phyloP scores from a whole-genome alignment of 2,888 invertebrate genomes.

The Orthosia gracilis region DNA sequence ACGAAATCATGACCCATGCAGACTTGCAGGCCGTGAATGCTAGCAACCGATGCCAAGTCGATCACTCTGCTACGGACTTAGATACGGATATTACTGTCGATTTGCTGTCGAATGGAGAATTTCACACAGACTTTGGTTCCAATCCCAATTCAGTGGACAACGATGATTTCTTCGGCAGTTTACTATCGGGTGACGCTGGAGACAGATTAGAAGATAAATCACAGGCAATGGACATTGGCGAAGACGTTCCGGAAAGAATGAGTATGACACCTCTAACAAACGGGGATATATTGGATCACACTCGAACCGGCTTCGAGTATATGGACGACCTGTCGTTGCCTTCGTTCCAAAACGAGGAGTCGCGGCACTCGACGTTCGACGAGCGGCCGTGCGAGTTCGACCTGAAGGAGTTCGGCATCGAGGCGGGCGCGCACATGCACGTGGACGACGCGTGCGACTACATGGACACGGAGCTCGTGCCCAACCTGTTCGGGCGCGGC shows the following conservation, averaged over 20 bases:
- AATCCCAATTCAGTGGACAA: conserved; percentile 80
- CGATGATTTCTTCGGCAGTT: conserved; percentile 85
- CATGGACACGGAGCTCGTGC: conserved; percentile 86
- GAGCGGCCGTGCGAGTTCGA: conserved; percentile 87
- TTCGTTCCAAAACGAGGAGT: conserved; percentile 85
- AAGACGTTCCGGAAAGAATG: conserved; percentile 83
- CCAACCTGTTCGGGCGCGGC: conserved; percentile 87
- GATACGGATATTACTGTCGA: conserved; percentile 80
- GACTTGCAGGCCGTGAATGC: conserved; percentile 79
- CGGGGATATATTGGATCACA: conserved; percentile 85
- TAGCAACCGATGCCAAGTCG: conserved; percentile 70
- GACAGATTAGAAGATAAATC: conserved; percentile 76
- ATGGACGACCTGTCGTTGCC: conserved; percentile 87
- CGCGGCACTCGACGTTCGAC: conserved; percentile 77
- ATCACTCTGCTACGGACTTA: conserved; percentile 74
- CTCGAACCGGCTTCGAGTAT: conserved; percentile 84
- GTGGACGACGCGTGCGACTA: conserved; percentile 88
- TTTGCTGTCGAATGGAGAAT: conserved; percentile 77
- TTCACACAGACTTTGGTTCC: conserved; percentile 82
- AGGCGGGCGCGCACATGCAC: conserved; percentile 91
- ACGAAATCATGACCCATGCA: conserved; percentile 86
- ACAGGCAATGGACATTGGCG: conserved; percentile 84
- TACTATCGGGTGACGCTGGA: conserved; percentile 79
- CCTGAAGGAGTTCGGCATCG: conserved; percentile 92
- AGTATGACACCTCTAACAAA: conserved; percentile 84